Percentiles rank a stretch among this genome's conserved stretches.
These are phyloP conservation scores for Noctua fimbriata DNA, from an alignment of 2,888 invertebrate species.

Conservation along the genomic window DNA sequence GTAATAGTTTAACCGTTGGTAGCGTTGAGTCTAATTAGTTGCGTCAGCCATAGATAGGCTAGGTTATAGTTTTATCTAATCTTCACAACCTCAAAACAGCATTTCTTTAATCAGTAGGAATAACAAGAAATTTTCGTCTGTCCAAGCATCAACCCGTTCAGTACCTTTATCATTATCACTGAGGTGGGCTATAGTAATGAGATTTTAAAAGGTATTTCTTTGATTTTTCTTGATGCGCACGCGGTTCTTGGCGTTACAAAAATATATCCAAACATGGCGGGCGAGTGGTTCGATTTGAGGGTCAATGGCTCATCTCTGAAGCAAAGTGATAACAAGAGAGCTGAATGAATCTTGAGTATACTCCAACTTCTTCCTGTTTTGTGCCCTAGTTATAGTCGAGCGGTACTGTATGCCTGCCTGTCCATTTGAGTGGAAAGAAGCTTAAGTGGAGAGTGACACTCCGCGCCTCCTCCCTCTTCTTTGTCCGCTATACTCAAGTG, in stretches of 20 bases:
- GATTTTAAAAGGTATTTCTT: neutral
- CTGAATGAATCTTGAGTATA: neutral
- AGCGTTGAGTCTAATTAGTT: neutral
- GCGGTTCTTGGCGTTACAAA: no score
- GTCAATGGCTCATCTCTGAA: neutral
- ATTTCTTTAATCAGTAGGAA: neutral
- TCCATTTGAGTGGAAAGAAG: neutral
- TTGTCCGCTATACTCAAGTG: neutral
- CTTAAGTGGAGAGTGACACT: neutral
- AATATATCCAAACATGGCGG: neutral
- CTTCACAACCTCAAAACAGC: neutral
- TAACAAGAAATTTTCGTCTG: neutral
- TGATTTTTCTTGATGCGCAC: neutral
- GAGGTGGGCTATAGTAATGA: neutral
- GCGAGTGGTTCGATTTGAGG: neutral
- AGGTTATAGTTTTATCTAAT: constrained; percentile 29
- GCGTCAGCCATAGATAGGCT: constrained; percentile 4
- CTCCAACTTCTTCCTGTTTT: neutral
- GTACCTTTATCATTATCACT: neutral
- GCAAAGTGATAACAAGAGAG: neutral
- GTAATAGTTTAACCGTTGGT: neutral
- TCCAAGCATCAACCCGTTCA: neutral
- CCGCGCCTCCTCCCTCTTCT: neutral
- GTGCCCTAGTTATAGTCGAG: neutral
- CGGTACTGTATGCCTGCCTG: neutral